Evolutionary conservation across 2,888 invertebrate species (phyloP).

Genomic region (Mythimna lalbum): DNA sequence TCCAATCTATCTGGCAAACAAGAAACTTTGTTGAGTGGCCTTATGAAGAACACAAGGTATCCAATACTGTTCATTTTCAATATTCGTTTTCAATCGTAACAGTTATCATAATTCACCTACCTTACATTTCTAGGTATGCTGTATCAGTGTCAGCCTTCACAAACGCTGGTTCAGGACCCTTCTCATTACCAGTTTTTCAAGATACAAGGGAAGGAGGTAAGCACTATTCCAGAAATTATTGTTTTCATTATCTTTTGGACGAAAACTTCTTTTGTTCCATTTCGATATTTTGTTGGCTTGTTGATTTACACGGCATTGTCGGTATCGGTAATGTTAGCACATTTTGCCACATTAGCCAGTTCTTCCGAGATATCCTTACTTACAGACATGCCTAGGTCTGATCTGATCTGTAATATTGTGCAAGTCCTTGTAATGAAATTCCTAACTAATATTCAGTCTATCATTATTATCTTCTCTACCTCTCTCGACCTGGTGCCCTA

Average conservation of each 20-base stretch:
- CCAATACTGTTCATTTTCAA: background rate
- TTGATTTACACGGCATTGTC: too few relatives aligned
- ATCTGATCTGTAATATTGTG: too few relatives aligned
- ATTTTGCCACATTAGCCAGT: too few relatives aligned
- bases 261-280: too few relatives aligned
- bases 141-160: conserved; percentile 96
- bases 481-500: too few relatives aligned
- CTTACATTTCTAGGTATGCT: conserved; percentile 92
- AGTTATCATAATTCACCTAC: background rate
- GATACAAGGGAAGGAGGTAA: conserved; percentile 96
- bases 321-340: too few relatives aligned
- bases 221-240: background rate
- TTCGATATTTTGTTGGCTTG: too few relatives aligned
- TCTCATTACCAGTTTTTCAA: conserved; percentile 94
- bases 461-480: too few relatives aligned
- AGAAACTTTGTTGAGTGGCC: conserved; percentile 85
- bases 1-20: conserved; percentile 82
- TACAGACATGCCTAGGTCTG: too few relatives aligned
- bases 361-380: too few relatives aligned
- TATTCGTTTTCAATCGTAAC: background rate
- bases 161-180: conserved; percentile 95
- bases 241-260: background rate
- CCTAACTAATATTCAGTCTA: too few relatives aligned
- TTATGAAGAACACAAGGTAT: conserved; percentile 88
- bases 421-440: too few relatives aligned